These are phyloP conservation scores for Conus ventricosus DNA, from an alignment of 1,140 invertebrate genomes.

Conservation along the genomic window DNA sequence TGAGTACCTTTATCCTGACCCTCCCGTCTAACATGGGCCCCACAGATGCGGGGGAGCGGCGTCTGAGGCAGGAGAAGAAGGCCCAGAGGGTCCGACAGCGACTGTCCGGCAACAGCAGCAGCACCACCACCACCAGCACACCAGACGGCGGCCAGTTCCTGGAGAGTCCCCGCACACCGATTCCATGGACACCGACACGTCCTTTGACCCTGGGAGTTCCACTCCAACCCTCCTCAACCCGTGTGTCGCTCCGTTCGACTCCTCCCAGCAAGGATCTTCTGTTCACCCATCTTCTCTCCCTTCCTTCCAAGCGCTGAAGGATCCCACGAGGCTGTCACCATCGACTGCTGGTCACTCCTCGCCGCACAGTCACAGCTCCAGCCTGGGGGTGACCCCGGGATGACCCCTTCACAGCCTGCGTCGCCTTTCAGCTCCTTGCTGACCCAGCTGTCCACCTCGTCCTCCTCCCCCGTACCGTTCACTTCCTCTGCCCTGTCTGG, in stretches of 20 bases:
- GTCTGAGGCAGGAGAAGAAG: constrained; percentile 31
- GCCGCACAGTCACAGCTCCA: not conserved
- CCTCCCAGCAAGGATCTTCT: not conserved
- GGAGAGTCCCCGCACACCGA: not conserved
- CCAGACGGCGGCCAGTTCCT: not conserved
- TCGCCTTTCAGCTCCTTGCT: constrained; percentile 5
- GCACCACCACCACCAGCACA: not conserved
- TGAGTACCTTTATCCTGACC: too few species aligned
- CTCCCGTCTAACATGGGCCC: not conserved
- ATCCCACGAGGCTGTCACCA: not conserved
- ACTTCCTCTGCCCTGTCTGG: not conserved
- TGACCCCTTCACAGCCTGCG: not conserved
- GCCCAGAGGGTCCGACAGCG: not conserved
- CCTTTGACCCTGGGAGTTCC: not conserved
- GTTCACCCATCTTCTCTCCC: constrained; percentile 12
- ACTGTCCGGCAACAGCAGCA: constrained; percentile 9
- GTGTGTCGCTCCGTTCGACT: too few species aligned
- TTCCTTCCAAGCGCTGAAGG: constrained; percentile 18
- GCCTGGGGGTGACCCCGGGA: too few species aligned
- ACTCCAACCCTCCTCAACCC: not conserved
- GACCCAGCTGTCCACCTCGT: not conserved
- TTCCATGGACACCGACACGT: not conserved
- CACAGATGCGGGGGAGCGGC: constrained; percentile 30
- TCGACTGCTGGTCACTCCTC: not conserved
- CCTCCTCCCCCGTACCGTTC: not conserved